These are phyloP conservation scores for Natrix natrix DNA, from an alignment of 2,797 vertebrate genomes.

Conservation along the genomic window DNA sequence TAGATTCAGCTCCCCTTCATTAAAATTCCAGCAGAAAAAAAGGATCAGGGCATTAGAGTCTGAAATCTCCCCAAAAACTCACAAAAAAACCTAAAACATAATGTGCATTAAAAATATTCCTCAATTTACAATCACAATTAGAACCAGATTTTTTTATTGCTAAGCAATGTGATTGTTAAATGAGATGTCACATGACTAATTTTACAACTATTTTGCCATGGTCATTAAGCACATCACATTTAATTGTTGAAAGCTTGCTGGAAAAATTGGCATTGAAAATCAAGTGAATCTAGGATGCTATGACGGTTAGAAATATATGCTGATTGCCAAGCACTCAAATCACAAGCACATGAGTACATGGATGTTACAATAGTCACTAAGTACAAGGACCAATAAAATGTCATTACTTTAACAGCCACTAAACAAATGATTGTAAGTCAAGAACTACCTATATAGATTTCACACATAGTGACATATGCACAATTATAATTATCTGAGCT, in stretches of 20 bases:
- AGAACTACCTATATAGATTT: not conserved
- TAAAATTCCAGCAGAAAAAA: not conserved
- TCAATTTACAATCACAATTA: too few species aligned
- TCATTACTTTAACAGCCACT: not conserved
- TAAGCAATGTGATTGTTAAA: too few species aligned
- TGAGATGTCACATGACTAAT: too few species aligned
- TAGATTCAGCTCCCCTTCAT: not conserved
- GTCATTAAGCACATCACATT: too few species aligned
- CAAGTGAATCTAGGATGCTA: not conserved
- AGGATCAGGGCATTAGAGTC: not conserved
- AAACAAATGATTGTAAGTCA: too few species aligned
- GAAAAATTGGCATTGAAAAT: not conserved
- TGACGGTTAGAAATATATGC: not conserved
- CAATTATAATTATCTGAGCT: not conserved
- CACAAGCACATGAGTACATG: not conserved
- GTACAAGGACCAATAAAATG: not conserved
- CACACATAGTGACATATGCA: not conserved
- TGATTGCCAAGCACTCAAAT: not conserved
- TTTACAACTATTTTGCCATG: too few species aligned
- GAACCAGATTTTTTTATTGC: too few species aligned
- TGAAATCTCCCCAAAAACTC: not conserved
- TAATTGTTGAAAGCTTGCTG: not conserved
- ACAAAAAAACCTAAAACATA: too few species aligned
- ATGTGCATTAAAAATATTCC: too few species aligned
- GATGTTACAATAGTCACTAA: not conserved